Percentiles rank a stretch among this genome's conserved stretches.
phyloP scores from a whole-genome alignment of 2,888 invertebrate genomes.

The Eurytoma californica region DNA sequence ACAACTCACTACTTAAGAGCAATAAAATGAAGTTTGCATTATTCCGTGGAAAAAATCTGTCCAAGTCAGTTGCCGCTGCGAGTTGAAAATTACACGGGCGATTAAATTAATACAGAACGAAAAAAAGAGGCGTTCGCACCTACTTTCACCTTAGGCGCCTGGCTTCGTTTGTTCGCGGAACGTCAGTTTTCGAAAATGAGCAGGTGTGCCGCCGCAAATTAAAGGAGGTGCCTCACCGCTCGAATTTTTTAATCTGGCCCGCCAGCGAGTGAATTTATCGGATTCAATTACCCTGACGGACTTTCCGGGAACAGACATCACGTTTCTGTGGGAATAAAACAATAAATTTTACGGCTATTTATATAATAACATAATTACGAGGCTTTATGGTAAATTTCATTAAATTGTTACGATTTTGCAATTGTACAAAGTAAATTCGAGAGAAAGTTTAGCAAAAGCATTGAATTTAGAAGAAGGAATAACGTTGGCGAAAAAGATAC shows the following conservation, averaged over 20 bases:
- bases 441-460: not conserved
- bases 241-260: conserved; percentile 38
- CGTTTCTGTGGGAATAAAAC: not conserved
- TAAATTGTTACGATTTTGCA: too few relatives aligned
- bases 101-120: too few relatives aligned
- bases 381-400: too few relatives aligned
- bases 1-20: not conserved
- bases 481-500: not conserved
- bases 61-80: too few relatives aligned
- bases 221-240: conserved; percentile 45
- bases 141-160: conserved; percentile 1
- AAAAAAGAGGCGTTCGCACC: conserved; percentile 25
- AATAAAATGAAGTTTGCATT: too few relatives aligned
- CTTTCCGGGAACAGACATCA: conserved; percentile 23
- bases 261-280: conserved; percentile 44
- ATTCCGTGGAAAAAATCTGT: not conserved
- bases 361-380: not conserved
- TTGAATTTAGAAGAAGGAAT: not conserved
- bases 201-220: conserved; percentile 49
- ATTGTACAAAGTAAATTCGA: not conserved
- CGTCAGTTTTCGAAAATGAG: conserved; percentile 40
- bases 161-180: conserved; percentile 44
- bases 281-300: conserved; percentile 44
- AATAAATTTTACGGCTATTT: conserved; percentile 25
- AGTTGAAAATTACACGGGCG: not conserved